phyloP scores from a whole-genome alignment of 2,888 invertebrate species.

The Exephanes ischioxanthus region DNA sequence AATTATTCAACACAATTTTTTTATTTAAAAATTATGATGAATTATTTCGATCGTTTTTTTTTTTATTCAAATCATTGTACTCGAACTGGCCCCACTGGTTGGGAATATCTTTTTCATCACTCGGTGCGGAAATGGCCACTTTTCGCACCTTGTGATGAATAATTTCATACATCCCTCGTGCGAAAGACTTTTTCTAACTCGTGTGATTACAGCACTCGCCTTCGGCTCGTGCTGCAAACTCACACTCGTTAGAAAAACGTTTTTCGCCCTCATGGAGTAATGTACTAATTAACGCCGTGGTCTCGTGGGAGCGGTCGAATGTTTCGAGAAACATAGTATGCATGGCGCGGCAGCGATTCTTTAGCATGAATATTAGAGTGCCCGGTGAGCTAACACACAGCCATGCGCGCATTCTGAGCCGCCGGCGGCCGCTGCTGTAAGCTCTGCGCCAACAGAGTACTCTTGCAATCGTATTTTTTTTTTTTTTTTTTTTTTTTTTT shows the following conservation, averaged over 20 bases:
- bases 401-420: neutral
- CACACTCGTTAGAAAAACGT: too few species aligned
- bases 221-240: too few species aligned
- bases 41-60: neutral
- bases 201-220: too few species aligned
- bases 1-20: neutral
- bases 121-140: too few species aligned
- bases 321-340: neutral
- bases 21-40: neutral
- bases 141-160: too few species aligned
- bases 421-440: neutral
- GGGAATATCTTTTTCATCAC: neutral
- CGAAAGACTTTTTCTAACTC: too few species aligned
- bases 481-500: too few species aligned
- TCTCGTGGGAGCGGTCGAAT: slow-evolving; percentile 21
- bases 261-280: too few species aligned
- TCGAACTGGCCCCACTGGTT: neutral
- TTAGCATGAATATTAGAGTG: slow-evolving; percentile 12
- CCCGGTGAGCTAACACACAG: neutral
- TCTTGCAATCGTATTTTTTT: neutral
- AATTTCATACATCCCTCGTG: too few species aligned
- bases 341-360: neutral
- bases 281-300: neutral
- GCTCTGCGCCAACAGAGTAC: neutral
- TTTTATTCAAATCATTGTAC: neutral